These are phyloP conservation scores for Congeria kusceri DNA, from an alignment of 2,888 invertebrate species.

Conservation along the genomic window DNA sequence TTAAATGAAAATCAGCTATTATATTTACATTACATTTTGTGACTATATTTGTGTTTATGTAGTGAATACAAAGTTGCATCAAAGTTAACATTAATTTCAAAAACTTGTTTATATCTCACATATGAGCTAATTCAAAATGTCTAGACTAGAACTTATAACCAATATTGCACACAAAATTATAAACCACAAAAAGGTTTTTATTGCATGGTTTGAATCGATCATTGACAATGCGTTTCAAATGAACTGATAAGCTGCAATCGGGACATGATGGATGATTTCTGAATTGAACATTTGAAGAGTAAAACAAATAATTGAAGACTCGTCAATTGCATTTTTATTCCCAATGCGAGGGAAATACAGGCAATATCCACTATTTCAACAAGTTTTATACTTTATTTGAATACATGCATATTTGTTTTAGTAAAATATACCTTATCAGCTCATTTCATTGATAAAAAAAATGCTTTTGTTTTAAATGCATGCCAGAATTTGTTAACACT, in stretches of 20 bases:
- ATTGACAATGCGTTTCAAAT: conserved; percentile 25
- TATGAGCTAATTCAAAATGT: not conserved
- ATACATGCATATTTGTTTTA: too few relatives aligned
- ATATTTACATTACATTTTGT: too few relatives aligned
- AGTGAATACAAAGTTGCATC: too few relatives aligned
- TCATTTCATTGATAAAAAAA: too few relatives aligned
- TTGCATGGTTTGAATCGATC: conserved; percentile 8
- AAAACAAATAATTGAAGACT: conserved; percentile 22
- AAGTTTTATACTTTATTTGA: too few relatives aligned
- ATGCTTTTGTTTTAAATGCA: too few relatives aligned
- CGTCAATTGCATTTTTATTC: conserved; percentile 1
- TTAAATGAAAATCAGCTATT: too few relatives aligned
- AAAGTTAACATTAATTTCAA: not conserved
- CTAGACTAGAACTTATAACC: not conserved
- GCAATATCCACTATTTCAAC: not conserved
- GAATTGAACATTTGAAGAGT: conserved; percentile 34
- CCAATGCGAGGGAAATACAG: not conserved
- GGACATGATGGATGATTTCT: conserved; percentile 18
- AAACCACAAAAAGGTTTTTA: conserved; percentile 10
- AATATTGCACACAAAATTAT: conserved; percentile 9
- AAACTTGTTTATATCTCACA: not conserved
- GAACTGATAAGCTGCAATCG: conserved; percentile 28
- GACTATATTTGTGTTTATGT: too few relatives aligned
- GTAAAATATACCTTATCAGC: too few relatives aligned
- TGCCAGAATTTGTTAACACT: too few relatives aligned